Percentiles rank a stretch among this genome's conserved stretches.
Evolutionary conservation across 2,797 vertebrate genomes (phyloP).

Genomic region (Sebastes oblongus): DNA sequence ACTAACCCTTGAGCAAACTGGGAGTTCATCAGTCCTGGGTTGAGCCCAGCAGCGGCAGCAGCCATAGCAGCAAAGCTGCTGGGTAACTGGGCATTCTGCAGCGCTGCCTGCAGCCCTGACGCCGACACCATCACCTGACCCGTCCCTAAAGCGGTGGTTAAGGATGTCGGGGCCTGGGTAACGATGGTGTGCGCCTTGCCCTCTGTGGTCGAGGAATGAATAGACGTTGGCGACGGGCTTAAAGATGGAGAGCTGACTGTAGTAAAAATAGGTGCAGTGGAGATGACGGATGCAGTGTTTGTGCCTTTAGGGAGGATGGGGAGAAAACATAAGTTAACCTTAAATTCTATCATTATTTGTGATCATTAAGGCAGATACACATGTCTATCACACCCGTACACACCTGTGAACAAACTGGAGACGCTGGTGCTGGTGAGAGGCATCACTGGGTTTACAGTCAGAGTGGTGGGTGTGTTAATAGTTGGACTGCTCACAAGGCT

Average conservation of each 20-base stretch:
- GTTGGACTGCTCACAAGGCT: conserved; percentile 94
- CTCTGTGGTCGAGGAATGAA: conserved; percentile 82
- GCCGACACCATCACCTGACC: conserved; percentile 96
- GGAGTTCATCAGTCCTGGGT: conserved; percentile 94
- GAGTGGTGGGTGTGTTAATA: conserved; percentile 90
- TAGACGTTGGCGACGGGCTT: conserved; percentile 87
- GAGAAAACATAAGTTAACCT: neutral
- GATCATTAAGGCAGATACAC: conserved; percentile 3
- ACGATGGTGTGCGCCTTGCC: conserved; percentile 75
- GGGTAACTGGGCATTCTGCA: conserved; percentile 92
- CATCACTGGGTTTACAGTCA: conserved; percentile 96
- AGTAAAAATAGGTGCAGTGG: conserved; percentile 88
- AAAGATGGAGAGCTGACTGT: conserved; percentile 89
- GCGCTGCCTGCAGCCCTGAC: conserved; percentile 88
- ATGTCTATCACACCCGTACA: conserved; percentile 48
- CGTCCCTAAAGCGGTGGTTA: conserved; percentile 85
- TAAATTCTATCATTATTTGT: too few relatives aligned
- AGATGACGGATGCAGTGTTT: conserved; percentile 95
- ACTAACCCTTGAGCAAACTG: conserved; percentile 95
- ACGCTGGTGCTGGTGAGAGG: conserved; percentile 93
- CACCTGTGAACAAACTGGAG: conserved; percentile 91
- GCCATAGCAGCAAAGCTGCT: conserved; percentile 97
- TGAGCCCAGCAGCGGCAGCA: conserved; percentile 93
- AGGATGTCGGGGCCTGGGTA: conserved; percentile 87
- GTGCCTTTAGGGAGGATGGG: conserved; percentile 79